Evolutionary conservation across 2,888 invertebrate species (phyloP).

Genomic region (Neuroscelio doddi): DNA sequence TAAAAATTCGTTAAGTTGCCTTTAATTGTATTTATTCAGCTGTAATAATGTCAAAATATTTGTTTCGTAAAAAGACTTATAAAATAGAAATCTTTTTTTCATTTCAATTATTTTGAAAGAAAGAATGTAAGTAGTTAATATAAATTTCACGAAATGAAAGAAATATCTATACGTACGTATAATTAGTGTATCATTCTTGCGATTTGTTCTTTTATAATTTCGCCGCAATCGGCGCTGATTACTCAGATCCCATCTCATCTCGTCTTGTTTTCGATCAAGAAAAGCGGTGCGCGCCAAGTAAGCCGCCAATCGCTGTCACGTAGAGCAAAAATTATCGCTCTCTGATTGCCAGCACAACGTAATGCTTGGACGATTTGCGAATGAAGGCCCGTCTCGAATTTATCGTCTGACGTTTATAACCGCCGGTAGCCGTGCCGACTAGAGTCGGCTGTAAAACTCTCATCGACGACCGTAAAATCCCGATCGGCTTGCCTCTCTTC

Average conservation of each 20-base stretch:
- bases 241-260: conserved; percentile 14
- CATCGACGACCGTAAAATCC: conserved; percentile 34
- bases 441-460: conserved; percentile 33
- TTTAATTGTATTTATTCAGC: too few relatives aligned
- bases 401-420: conserved; percentile 37
- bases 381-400: conserved; percentile 29
- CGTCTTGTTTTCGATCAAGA: conserved; percentile 14
- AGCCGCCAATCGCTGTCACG: conserved; percentile 40
- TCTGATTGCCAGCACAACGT: conserved; percentile 49
- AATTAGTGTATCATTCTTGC: background rate
- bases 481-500: conserved; percentile 23
- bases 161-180: background rate
- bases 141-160: background rate
- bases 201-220: conserved; percentile 22
- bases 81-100: too few relatives aligned
- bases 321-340: conserved; percentile 55
- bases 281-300: conserved; percentile 6
- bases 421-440: conserved; percentile 29
- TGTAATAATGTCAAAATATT: too few relatives aligned
- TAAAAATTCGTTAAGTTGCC: too few relatives aligned
- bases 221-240: conserved; percentile 19
- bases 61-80: too few relatives aligned
- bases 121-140: background rate
- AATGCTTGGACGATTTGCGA: conserved; percentile 20
- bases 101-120: too few relatives aligned